Base-by-base conservation (phyloP, 2,888 invertebrate genomes). In the Melanophora roralis region DNA sequence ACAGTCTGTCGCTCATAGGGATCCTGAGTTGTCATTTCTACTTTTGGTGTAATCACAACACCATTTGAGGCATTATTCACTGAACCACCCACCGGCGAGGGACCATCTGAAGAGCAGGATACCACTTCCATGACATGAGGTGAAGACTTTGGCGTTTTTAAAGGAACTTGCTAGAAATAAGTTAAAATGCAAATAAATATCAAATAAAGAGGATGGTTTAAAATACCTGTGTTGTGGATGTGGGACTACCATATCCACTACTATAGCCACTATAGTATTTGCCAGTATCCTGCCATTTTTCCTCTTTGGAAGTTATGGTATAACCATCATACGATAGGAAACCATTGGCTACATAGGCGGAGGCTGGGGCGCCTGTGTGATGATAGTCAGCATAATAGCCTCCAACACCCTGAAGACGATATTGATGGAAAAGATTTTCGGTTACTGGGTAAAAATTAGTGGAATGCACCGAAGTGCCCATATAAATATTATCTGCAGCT, bases 341-440 rank as follows among this genome's bases (percentile, higher is more conserved):
- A 4, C 96, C 96, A 85, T 96, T 96, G 49, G 95, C 93, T 74
- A 94, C 93, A 86, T 94, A 94, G 1, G 92, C 91, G 68, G 92
- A 91, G 6, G 87, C 85, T 0, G 88, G 86, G 1, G 87, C 85
- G 2, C 94, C 92, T 7, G 94, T 92, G 49, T 94, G 92, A 83
- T 94, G 94, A 84, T 94, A 94, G 85, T 95, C 94, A 55, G 94
- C 94, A 0, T 95, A 93, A 86, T 95, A 95, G 88, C 97, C 96
- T n/a, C 90, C 88, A 45, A 89, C 87, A 43, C 96, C 95, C 59
- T 97, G 90, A n/a, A 96, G 94, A 82, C 97, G 93, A 90, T 97
- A 97, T 89, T 97, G 96, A 87, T 95, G 95, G 91, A 97, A 97
- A 85, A 97, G 92, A 86, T 96, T 96, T 86, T 97, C 96, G 9